phyloP scores from a whole-genome alignment of 2,797 vertebrate species.

The Synaphobranchus kaupii region DNA sequence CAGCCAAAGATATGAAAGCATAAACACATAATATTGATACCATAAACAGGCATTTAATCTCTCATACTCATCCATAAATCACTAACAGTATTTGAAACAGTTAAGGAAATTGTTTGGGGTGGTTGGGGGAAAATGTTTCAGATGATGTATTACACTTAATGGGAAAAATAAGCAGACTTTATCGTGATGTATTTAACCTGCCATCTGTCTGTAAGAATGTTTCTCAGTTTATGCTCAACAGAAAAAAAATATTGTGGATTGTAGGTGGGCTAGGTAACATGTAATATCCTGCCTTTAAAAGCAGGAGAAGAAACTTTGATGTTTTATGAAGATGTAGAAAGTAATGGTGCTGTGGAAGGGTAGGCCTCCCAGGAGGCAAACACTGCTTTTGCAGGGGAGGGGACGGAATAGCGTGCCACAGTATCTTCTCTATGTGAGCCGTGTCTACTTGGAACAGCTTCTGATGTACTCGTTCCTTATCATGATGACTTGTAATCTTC shows the following conservation, averaged over 20 bases:
- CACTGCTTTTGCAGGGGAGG: slow-evolving; percentile 14
- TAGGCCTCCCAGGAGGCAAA: slow-evolving; percentile 30
- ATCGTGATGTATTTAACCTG: neutral
- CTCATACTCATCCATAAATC: neutral
- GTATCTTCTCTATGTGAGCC: slow-evolving; percentile 19
- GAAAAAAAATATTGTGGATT: slow-evolving; percentile 12
- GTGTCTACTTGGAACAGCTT: neutral
- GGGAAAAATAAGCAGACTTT: neutral
- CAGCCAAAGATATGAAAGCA: neutral
- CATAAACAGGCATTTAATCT: neutral
- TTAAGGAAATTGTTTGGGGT: neutral
- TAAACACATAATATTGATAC: neutral
- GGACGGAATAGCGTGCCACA: neutral
- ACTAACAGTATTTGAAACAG: neutral
- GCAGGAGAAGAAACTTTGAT: slow-evolving; percentile 32
- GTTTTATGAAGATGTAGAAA: slow-evolving; percentile 36
- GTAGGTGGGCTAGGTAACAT: slow-evolving; percentile 32
- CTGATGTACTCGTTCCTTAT: neutral
- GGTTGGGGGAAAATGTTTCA: neutral
- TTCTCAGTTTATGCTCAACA: slow-evolving; percentile 17
- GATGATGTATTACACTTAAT: neutral
- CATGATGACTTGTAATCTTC: slow-evolving; percentile 62
- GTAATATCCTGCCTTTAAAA: slow-evolving; percentile 24
- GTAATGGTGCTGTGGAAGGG: slow-evolving; percentile 27
- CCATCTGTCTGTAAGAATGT: neutral